phyloP scores from a whole-genome alignment of 1,140 invertebrate genomes.

The Epicauta chinensis region DNA sequence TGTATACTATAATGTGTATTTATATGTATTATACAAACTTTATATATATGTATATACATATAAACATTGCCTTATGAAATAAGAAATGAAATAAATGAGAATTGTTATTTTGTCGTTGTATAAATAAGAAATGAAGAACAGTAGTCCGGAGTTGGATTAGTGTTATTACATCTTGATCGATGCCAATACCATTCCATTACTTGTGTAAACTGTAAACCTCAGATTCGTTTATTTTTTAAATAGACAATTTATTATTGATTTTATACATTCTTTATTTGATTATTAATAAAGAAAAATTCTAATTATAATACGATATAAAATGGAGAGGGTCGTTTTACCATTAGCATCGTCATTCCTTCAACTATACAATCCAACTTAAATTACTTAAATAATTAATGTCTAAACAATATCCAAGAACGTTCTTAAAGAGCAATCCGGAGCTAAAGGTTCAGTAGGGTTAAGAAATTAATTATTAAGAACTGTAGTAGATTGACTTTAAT shows the following conservation, averaged over 20 bases:
- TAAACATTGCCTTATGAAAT: slow-evolving; percentile 10
- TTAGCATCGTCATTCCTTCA: too few species aligned
- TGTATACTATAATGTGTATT: too few species aligned
- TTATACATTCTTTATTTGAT: too few species aligned
- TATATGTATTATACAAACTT: neutral
- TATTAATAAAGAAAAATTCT: too few species aligned
- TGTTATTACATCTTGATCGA: slow-evolving; percentile 31
- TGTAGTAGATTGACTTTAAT: slow-evolving; percentile 25
- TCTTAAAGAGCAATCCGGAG: slow-evolving; percentile 20
- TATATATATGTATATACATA: neutral
- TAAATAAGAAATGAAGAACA: slow-evolving; percentile 28
- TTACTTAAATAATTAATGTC: slow-evolving; percentile 20
- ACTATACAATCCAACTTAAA: neutral
- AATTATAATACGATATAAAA: too few species aligned
- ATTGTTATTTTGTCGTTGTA: slow-evolving; percentile 29
- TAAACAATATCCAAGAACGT: slow-evolving; percentile 19
- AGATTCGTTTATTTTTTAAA: slow-evolving; percentile 27
- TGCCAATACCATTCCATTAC: slow-evolving; percentile 28
- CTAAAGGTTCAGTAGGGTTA: slow-evolving; percentile 14
- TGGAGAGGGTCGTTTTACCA: too few species aligned
- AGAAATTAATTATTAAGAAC: slow-evolving; percentile 23
- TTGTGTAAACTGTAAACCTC: slow-evolving; percentile 33
- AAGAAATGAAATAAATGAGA: slow-evolving; percentile 19
- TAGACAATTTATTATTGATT: too few species aligned
- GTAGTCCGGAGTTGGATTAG: slow-evolving; percentile 23